Evolutionary conservation across 2,888 invertebrate species (phyloP).

Genomic region (Apocheima hispidaria): DNA sequence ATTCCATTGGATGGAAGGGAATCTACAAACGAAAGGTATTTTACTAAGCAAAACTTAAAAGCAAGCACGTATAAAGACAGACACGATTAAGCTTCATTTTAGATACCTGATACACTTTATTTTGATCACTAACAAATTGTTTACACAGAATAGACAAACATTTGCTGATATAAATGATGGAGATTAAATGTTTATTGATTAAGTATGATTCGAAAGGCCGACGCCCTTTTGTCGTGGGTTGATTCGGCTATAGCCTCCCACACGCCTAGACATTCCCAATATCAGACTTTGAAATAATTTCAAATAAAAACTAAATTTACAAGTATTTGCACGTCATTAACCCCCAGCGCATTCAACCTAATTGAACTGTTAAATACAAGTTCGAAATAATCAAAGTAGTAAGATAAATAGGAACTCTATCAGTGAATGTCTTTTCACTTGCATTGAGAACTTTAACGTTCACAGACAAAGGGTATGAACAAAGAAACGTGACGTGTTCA

Average conservation of each 20-base stretch:
- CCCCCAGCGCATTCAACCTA: conserved; percentile 10
- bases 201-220: conserved; percentile 22
- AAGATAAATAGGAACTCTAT: not conserved
- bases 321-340: not conserved
- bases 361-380: not conserved
- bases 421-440: conserved; percentile 8
- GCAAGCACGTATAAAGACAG: not conserved
- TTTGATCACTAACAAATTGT: not conserved
- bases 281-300: conserved; percentile 14
- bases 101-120: not conserved
- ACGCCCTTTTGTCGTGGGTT: conserved; percentile 25
- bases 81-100: not conserved
- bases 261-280: conserved; percentile 27
- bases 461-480: conserved; percentile 27
- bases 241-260: conserved; percentile 22
- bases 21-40: too few species aligned
- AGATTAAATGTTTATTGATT: conserved; percentile 29
- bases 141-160: conserved; percentile 3
- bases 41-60: too few species aligned
- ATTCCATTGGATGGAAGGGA: too few species aligned
- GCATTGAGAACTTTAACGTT: conserved; percentile 12
- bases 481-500: conserved; percentile 35
- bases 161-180: not conserved
- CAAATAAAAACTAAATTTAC: conserved; percentile 15
- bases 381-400: not conserved